Evolutionary conservation across 2,113 vertebrate species (phyloP).

Genomic region (Galeopterus variegatus): DNA sequence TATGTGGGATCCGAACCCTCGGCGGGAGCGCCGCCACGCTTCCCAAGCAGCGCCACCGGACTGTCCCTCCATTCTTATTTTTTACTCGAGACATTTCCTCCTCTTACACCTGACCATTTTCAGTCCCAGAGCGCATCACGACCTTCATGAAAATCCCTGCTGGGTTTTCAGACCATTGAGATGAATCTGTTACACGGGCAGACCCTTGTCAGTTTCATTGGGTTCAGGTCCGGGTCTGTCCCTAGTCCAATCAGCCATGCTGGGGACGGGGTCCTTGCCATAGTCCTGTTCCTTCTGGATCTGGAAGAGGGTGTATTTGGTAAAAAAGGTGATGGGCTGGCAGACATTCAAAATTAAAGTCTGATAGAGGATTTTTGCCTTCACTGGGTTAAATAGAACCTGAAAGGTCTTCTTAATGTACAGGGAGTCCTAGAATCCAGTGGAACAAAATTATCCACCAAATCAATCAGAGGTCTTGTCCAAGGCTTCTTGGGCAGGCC

Average conservation of each 20-base stretch:
- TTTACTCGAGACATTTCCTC: not conserved
- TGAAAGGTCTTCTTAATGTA: not conserved
- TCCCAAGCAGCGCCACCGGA: too few species aligned
- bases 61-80: not conserved
- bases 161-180: not conserved
- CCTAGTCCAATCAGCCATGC: not conserved
- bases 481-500: not conserved
- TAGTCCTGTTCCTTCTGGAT: not conserved
- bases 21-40: too few species aligned
- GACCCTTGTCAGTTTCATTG: not conserved
- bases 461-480: not conserved
- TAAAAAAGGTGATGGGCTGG: not conserved
- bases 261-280: not conserved
- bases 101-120: not conserved
- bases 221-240: not conserved
- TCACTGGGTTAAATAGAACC: not conserved
- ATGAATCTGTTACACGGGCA: not conserved
- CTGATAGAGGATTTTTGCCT: not conserved
- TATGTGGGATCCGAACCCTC: too few species aligned
- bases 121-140: too few species aligned
- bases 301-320: not conserved
- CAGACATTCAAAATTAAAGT: not conserved
- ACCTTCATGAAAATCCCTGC: not conserved
- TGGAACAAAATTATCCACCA: not conserved
- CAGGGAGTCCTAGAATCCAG: slow-evolving; percentile 9